Evolutionary conservation across 2,888 invertebrate species (phyloP).

Genomic region (Drosophila differens): DNA sequence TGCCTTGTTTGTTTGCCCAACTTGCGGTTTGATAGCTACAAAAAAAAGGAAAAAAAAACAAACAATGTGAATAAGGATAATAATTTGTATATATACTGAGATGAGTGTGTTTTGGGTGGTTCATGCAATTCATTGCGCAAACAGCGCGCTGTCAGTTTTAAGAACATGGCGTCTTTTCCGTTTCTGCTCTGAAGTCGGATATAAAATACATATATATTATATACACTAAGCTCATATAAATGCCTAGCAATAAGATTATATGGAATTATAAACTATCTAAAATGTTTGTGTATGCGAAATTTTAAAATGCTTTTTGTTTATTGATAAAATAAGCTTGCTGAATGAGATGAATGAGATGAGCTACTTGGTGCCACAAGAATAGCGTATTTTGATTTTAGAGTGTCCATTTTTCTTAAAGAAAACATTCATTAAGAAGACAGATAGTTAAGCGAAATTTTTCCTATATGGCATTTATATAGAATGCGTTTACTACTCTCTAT

Average conservation of each 20-base stretch:
- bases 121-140: conserved; percentile 65
- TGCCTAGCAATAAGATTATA: too few species aligned
- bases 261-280: background rate
- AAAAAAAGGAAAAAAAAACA: background rate
- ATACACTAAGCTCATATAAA: too few species aligned
- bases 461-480: background rate
- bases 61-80: conserved; percentile 28
- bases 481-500: background rate
- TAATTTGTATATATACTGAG: conserved; percentile 33
- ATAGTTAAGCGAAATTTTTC: background rate
- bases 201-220: too few species aligned
- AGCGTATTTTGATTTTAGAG: background rate
- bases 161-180: conserved; percentile 44
- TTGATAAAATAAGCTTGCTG: background rate
- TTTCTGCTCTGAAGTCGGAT: conserved; percentile 35
- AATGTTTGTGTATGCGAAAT: background rate
- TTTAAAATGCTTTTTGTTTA: background rate
- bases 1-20: conserved; percentile 69
- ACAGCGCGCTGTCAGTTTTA: conserved; percentile 45
- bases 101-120: conserved; percentile 7
- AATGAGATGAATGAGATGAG: background rate
- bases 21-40: conserved; percentile 37
- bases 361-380: background rate
- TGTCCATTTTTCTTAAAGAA: background rate
- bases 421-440: background rate